A percentile compares a stretch with the other conserved stretches of the same genome.
phyloP scores from a whole-genome alignment of 2,888 invertebrate genomes.

The Cephus runcator region DNA sequence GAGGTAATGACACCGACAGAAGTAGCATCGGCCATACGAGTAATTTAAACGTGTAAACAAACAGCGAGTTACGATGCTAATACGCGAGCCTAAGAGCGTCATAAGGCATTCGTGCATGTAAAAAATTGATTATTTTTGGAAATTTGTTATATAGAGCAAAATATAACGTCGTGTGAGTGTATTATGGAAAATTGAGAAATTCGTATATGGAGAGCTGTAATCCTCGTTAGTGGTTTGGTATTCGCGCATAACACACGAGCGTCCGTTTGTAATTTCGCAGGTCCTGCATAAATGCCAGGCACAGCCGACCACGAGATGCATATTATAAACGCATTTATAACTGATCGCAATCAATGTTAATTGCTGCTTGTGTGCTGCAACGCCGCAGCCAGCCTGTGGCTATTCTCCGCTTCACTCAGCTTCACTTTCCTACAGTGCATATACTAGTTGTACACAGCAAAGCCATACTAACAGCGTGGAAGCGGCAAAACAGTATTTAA shows the following conservation, averaged over 20 bases:
- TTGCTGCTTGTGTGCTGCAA: constrained; percentile 27
- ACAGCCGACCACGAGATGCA: constrained; percentile 33
- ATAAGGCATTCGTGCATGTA: not conserved
- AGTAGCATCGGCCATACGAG: not conserved
- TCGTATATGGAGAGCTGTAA: constrained; percentile 17
- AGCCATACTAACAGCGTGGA: not conserved
- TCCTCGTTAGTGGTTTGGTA: constrained; percentile 11
- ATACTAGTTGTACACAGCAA: not conserved
- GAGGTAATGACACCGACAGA: not conserved
- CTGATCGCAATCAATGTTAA: constrained; percentile 47
- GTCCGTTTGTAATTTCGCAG: constrained; percentile 33
- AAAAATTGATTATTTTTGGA: not conserved
- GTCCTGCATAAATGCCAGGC: constrained; percentile 32
- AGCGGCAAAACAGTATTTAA: constrained; percentile 15
- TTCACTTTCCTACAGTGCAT: not conserved
- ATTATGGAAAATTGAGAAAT: not conserved
- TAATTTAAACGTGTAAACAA: not conserved
- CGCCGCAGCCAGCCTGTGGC: constrained; percentile 19
- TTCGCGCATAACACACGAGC: constrained; percentile 20
- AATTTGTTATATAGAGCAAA: not conserved
- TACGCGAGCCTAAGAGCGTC: not conserved
- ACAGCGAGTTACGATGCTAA: not conserved
- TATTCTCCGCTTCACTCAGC: constrained; percentile 10
- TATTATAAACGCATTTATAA: constrained; percentile 44
- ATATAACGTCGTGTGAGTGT: not conserved